Percentiles rank a stretch among this genome's conserved stretches.
Conservation (phyloP, 2,113 vertebrate genomes). For the Ochotona curzoniae region DNA sequence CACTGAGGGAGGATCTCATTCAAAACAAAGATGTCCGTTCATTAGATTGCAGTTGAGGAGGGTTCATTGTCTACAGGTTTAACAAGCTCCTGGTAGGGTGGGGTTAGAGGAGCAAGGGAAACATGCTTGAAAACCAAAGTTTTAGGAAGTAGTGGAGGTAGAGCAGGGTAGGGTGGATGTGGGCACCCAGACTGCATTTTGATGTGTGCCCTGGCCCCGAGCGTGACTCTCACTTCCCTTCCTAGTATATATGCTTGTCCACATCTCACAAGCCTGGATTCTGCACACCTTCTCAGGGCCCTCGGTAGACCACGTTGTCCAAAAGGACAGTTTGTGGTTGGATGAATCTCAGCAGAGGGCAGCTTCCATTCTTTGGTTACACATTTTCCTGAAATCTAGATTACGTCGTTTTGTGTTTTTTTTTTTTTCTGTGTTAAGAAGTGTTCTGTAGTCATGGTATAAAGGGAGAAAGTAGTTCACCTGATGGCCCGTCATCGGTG, state of each 20-base stretch:
- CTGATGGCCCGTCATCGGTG: background rate
- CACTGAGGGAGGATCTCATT: slow-evolving; percentile 46
- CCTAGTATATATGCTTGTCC: background rate
- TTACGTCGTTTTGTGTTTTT: background rate
- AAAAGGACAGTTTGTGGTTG: background rate
- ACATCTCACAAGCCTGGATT: background rate
- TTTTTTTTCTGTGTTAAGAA: background rate
- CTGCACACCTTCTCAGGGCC: background rate
- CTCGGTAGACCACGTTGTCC: background rate
- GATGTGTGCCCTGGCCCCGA: background rate
- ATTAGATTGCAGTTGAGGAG: background rate
- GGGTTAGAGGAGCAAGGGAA: background rate
- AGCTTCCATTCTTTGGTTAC: background rate
- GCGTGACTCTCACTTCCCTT: background rate
- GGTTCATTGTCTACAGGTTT: background rate
- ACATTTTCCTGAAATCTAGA: background rate
- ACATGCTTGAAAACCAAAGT: background rate
- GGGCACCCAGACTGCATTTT: background rate
- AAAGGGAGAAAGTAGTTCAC: background rate
- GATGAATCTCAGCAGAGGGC: background rate
- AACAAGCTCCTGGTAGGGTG: background rate
- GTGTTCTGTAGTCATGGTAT: background rate
- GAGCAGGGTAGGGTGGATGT: too few species aligned
- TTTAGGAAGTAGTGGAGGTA: background rate
- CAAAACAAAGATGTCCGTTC: slow-evolving; percentile 51